These are phyloP conservation scores for Drosophila paranaensis DNA, from an alignment of 2,888 invertebrate genomes.

Conservation along the genomic window DNA sequence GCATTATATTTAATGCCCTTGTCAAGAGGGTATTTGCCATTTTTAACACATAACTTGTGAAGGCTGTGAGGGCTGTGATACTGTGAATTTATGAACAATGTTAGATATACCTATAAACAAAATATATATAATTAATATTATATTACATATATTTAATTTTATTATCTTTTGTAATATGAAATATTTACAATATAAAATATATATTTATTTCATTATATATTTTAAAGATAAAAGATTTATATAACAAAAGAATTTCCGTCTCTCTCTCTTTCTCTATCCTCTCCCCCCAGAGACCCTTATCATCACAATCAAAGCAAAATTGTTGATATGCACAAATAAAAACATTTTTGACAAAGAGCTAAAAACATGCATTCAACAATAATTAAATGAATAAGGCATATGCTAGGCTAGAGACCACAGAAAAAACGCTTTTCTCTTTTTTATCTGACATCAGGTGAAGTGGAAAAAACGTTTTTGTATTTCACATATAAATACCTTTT, in stretches of 20 bases:
- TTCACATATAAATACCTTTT: neutral
- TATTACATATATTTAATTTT: too few species aligned
- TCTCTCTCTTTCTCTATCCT: neutral
- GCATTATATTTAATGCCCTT: constrained; percentile 48
- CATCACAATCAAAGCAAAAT: neutral
- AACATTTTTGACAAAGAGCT: neutral
- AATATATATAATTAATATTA: too few species aligned
- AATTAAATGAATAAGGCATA: constrained; percentile 6
- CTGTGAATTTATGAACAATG: neutral
- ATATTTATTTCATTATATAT: too few species aligned
- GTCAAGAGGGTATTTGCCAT: neutral
- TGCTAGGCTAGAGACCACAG: neutral
- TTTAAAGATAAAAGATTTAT: neutral
- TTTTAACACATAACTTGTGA: neutral
- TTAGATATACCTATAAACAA: neutral
- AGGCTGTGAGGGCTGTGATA: neutral
- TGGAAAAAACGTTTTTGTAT: neutral
- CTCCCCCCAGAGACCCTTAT: neutral
- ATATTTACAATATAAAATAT: too few species aligned
- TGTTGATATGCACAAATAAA: neutral
- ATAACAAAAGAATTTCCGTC: neutral
- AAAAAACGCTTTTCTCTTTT: constrained; percentile 16
- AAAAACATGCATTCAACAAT: neutral
- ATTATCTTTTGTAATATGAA: too few species aligned
- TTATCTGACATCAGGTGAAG: constrained; percentile 15